Evolutionary conservation across 2,888 invertebrate species (phyloP), one percentile per base, ranked within the genome.

Genomic region (Arrhopalites spinosus): DNA sequence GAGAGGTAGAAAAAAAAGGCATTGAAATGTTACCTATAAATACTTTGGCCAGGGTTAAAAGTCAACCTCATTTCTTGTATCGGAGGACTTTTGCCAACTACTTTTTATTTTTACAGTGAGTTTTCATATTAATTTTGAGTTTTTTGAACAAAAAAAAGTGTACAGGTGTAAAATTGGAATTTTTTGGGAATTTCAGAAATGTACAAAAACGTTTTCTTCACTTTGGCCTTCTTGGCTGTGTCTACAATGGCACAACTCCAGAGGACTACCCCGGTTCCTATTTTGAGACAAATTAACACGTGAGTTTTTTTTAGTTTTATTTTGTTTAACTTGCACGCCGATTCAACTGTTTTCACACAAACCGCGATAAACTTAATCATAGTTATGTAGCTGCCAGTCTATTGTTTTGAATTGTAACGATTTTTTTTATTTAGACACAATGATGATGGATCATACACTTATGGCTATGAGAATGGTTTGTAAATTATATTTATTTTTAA

Each of bases 221-320:
- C 67, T 56, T 3, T 50, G 43, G 30, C 29, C 20, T 47, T 29
- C 30, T 67, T 66, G 36, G 30, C 56, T 50, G 29, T 45, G 20
- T 27, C 64, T 27, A 70, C 53, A 2, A 11, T 23, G 1, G 50
- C 59, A 20, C 73, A 74, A 47, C 15, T 43, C 8, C 47, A 50
- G 25, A 36, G 36, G 36, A 27, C 68, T 29, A 23, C n/a, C 76
- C 7, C 59, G 29, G 27, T 93, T 13, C 92, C 93, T 0, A 93
- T 93, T 84, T 87, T 93, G 69, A 92, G 93, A 85, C 93, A 93
- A 86, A 91, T 94, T 84, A 92, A 93, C 87, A 79, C 78, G 82
- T 82, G 79, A 73, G 76, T 25, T 5, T 2, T 25, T 1, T 64
- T 64, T 64, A 36, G 2, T 64, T 36, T n/a, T n/a, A n/a, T n/a